These are phyloP conservation scores for Fistularia commersonii DNA, from an alignment of 2,797 vertebrate species.

Conservation along the genomic window DNA sequence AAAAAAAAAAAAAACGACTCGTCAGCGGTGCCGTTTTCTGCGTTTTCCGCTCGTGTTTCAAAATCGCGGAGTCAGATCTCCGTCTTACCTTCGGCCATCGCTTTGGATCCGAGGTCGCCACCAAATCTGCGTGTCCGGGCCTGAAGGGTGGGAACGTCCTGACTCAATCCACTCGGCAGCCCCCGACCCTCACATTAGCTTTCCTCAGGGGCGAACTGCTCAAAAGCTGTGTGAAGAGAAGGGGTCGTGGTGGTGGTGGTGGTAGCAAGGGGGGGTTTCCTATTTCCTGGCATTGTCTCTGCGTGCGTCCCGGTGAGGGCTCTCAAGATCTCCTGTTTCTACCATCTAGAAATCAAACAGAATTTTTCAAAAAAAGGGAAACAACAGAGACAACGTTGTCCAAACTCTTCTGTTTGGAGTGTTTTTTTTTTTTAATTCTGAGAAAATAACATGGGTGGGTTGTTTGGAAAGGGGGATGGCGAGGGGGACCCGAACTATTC, in stretches of 20 bases:
- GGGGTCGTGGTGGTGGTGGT: too few species aligned
- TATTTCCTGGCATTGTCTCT: conserved; percentile 71
- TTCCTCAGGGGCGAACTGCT: conserved; percentile 44
- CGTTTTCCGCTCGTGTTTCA: not conserved
- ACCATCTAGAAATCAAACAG: too few species aligned
- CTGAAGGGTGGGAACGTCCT: not conserved
- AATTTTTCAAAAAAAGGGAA: too few species aligned
- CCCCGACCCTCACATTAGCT: conserved; percentile 15
- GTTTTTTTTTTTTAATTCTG: not conserved
- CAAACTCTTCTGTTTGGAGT: not conserved
- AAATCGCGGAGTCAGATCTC: not conserved
- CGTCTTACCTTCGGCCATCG: conserved; percentile 71
- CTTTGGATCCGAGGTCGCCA: conserved; percentile 15
- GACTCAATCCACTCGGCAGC: conserved; percentile 1
- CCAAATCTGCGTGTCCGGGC: not conserved
- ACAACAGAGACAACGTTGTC: too few species aligned
- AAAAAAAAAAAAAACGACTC: conserved; percentile 2
- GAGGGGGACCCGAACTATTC: not conserved
- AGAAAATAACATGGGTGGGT: not conserved
- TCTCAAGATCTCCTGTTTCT: not conserved
- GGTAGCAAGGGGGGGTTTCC: conserved; percentile 45
- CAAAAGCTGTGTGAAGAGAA: conserved; percentile 21
- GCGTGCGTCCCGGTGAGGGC: conserved; percentile 16
- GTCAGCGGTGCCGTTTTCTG: conserved; percentile 2
- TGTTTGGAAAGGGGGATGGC: conserved; percentile 11